Evolutionary conservation across 2,888 invertebrate species (phyloP), one percentile per base, ranked within the genome.

Genomic region (Trachelus troglodyta): DNA sequence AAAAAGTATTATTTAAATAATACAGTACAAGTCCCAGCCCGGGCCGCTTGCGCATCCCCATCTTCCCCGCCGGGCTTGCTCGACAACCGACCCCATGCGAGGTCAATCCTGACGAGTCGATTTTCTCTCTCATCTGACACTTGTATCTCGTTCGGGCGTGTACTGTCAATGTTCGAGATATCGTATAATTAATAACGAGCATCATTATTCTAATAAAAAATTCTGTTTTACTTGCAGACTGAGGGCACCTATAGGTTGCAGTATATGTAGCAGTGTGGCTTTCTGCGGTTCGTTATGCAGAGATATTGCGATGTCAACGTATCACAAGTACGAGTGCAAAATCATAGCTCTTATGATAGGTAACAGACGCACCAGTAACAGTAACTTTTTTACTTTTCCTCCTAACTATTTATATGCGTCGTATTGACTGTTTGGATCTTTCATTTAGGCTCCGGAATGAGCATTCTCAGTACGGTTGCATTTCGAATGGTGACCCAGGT

Each of bases 311-410:
- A 85, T 94, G 1, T 89, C 92, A 4, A 93, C 94, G 0, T 97
- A 96, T 88, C 97, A 97, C 89, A 92, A 92, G 56, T 94, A 94
- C 87, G 97, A 97, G 91, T 97, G 97, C 87, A 94, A 94, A 84
- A 95, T 94, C 86, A 92, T 95, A 85, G 95, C 95, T 83, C 92
- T 97, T 11, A 93, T 97, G 76, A 95, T 96, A 82, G 97, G 97
- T 93, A 90, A 89, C 15, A 30, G 23, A 9, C 23, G 6, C 23
- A 56, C 23, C 23, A 23, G 4, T 56, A 1, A 9, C 23, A 56
- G 40, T 23, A 9, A 23, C 40, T 56, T 15, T 40, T 56, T 15
- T 40, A 40, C 1, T 12, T 40, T 40, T 1, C 1, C 37, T 37
- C 4, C 12, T 15, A 37, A 37, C 37, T 37, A 12, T 40, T 40